Base-by-base conservation (phyloP, 1,140 invertebrate genomes). In the Brachionus paranguensis region DNA sequence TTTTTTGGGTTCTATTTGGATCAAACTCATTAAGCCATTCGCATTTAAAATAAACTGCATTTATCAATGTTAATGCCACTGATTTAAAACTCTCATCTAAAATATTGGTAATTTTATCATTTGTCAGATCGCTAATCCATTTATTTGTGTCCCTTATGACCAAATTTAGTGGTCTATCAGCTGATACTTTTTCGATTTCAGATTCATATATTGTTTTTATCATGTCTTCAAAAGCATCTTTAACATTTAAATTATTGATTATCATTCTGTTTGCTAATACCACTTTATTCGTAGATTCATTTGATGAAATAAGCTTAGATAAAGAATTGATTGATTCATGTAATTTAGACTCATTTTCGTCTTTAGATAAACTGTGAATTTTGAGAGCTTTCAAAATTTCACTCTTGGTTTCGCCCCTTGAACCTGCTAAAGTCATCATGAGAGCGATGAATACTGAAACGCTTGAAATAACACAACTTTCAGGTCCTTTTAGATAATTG, bases 121-220 rank as follows among this genome's bases (percentile, higher is more conserved):
- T 76, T 11, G 72, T 76, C 20, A 76, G 29, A 14, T 76, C 17
- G n/a, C 72, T 53, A 14, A 76, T 76, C 72, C 72, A 76, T 76
- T 76, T 76, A 27, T 76, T 76, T 29, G 72, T 76, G 6, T 76
- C 43, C 12, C 12, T 24, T 10, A 76, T 37, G 1, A 76, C 20
- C 24, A 27, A 0, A 27, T 47, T 24, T n/a, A 76, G 50, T 27
- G 43, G 43, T 24, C 50, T 47, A 14, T 47, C 27, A 11, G 45
- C 24, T 11, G 17, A 27, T 12, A 76, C 45, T 12, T 5, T 50
- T 29, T 76, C 72, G 2, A 76, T 37, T 3, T 37, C 24, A 5
- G 43, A 76, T 29, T 76, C 43, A 24, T 76, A 76, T 12, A 50
- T 47, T 53, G 41, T 37, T 12, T 76, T 33, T 24, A 76, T 20